phyloP scores from a whole-genome alignment of 1,140 invertebrate genomes.

The Nasonia longicornis region DNA sequence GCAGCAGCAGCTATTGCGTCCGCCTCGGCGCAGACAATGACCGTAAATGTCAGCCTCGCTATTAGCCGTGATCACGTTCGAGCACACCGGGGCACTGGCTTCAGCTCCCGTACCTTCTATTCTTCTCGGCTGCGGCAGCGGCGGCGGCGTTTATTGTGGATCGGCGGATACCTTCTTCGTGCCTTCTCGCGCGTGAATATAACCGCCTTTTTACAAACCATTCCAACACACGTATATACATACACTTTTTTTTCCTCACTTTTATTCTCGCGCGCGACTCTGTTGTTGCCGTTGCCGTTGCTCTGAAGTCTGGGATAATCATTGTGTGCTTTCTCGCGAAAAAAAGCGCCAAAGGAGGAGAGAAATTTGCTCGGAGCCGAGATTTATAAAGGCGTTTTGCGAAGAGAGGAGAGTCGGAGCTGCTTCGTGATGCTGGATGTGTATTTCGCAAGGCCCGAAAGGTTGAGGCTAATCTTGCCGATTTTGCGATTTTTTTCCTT shows the following conservation, averaged over 20 bases:
- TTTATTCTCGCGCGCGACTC: neutral
- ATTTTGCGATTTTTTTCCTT: constrained; percentile 12
- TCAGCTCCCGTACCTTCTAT: constrained; percentile 35
- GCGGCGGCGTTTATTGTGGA: constrained; percentile 28
- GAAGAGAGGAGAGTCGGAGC: neutral
- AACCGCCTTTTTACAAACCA: constrained; percentile 13
- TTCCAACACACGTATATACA: neutral
- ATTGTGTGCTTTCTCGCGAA: neutral
- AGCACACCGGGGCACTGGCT: constrained; percentile 29
- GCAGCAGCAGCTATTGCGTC: constrained; percentile 14
- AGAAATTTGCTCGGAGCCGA: neutral
- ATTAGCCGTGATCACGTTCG: constrained; percentile 66
- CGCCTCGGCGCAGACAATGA: constrained; percentile 59
- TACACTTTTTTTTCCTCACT: neutral
- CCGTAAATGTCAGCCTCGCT: constrained; percentile 68
- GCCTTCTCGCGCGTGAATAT: neutral
- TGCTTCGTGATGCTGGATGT: neutral
- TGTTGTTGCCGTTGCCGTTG: neutral
- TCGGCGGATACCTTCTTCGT: constrained; percentile 30
- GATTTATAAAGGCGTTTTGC: constrained; percentile 18
- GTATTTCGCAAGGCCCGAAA: constrained; percentile 22
- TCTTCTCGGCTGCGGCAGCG: constrained; percentile 40
- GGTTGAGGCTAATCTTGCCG: constrained; percentile 6
- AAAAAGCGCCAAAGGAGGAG: neutral
- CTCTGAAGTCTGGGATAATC: neutral